These are phyloP conservation scores for Nomia melanderi DNA, from an alignment of 1,140 invertebrate species.

Conservation along the genomic window DNA sequence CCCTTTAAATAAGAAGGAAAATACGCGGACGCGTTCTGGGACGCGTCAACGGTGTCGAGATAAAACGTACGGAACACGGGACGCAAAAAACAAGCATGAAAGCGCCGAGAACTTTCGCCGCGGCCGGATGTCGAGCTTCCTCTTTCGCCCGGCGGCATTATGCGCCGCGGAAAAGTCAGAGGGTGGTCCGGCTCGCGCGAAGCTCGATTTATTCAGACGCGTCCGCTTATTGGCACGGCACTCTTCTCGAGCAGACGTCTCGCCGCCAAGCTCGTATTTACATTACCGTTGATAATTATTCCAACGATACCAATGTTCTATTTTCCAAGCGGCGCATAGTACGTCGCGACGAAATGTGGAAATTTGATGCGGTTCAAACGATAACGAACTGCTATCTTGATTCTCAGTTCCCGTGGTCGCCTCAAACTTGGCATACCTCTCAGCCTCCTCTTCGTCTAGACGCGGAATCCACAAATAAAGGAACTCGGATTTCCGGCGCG, in stretches of 20 bases:
- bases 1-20: too few relatives aligned
- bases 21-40: too few relatives aligned
- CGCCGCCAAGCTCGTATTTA: too few relatives aligned
- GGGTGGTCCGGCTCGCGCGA: conserved; percentile 50
- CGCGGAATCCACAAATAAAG: conserved; percentile 19
- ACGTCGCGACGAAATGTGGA: too few relatives aligned
- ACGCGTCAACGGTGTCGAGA: too few relatives aligned
- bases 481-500: conserved; percentile 27
- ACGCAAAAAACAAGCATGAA: not conserved
- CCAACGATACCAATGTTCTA: too few relatives aligned
- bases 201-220: conserved; percentile 57
- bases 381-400: too few relatives aligned
- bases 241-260: conserved; percentile 56
- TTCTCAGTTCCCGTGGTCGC: not conserved
- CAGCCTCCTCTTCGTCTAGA: not conserved
- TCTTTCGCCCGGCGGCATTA: not conserved
- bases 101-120: not conserved
- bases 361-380: too few relatives aligned
- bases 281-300: too few relatives aligned
- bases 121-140: not conserved
- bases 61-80: too few relatives aligned
- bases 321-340: too few relatives aligned
- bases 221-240: conserved; percentile 51
- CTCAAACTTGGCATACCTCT: too few relatives aligned
- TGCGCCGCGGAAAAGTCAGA: conserved; percentile 44